phyloP scores from a whole-genome alignment of 1,140 invertebrate species.

The Lordiphosa mommai region DNA sequence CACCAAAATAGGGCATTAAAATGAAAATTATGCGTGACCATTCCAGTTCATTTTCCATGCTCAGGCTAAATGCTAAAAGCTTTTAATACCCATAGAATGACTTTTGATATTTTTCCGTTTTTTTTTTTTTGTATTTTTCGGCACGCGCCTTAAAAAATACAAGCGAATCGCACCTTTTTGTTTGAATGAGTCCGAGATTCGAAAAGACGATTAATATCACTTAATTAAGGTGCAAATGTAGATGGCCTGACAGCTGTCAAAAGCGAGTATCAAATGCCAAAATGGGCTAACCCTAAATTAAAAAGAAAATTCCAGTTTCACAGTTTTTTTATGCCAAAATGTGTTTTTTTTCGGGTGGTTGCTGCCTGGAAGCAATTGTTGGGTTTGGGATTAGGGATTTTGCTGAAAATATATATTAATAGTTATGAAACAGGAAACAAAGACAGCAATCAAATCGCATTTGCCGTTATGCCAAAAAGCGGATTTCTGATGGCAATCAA shows the following conservation, averaged over 20 bases:
- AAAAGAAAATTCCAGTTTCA: constrained; percentile 34
- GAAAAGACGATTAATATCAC: constrained; percentile 70
- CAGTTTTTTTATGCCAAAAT: constrained; percentile 37
- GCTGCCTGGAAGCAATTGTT: constrained; percentile 53
- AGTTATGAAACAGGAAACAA: constrained; percentile 36
- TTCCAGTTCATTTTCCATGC: constrained; percentile 23
- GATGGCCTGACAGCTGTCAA: constrained; percentile 69
- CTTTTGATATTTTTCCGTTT: constrained; percentile 26
- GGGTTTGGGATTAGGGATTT: constrained; percentile 48
- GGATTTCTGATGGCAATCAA: constrained; percentile 72
- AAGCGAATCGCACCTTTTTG: constrained; percentile 27
- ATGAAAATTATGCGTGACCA: constrained; percentile 68
- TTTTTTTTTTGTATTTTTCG: constrained; percentile 14
- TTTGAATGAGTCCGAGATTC: constrained; percentile 29
- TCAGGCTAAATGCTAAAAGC: constrained; percentile 56
- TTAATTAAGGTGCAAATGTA: constrained; percentile 78
- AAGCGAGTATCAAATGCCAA: constrained; percentile 58
- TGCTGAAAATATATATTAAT: constrained; percentile 74
- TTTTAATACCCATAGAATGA: constrained; percentile 63
- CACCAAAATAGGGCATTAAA: constrained; percentile 50
- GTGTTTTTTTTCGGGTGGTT: constrained; percentile 31
- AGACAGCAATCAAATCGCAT: constrained; percentile 71
- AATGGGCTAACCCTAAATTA: constrained; percentile 25
- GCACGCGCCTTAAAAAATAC: constrained; percentile 18
- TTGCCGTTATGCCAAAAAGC: constrained; percentile 67